phyloP scores from a whole-genome alignment of 2,888 invertebrate genomes.

The Sceliomorpha sp. region DNA sequence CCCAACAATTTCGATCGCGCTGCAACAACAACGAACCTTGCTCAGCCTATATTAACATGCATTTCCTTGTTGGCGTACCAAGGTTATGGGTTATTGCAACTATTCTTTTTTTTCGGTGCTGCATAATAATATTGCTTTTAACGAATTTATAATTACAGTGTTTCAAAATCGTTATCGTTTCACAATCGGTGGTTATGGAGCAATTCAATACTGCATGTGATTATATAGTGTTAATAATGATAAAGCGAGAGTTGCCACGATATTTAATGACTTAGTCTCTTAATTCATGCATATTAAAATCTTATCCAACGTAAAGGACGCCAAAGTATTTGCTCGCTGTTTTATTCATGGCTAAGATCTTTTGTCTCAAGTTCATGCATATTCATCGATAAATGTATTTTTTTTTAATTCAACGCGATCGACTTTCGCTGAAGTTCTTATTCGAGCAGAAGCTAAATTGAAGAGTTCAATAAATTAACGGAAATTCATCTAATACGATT shows the following conservation, averaged over 20 bases:
- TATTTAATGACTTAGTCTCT: constrained; percentile 36
- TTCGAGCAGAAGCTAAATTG: too few relatives aligned
- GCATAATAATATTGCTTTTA: constrained; percentile 13
- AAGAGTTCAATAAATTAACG: too few relatives aligned
- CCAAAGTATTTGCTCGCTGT: constrained; percentile 49
- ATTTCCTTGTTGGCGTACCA: too few relatives aligned
- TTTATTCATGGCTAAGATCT: constrained; percentile 47
- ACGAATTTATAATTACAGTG: constrained; percentile 15
- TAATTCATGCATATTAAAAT: constrained; percentile 45
- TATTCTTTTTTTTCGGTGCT: too few relatives aligned
- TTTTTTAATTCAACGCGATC: too few relatives aligned
- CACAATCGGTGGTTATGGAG: too few relatives aligned
- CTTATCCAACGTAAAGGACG: constrained; percentile 40
- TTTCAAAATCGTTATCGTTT: too few relatives aligned
- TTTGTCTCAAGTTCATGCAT: constrained; percentile 35
- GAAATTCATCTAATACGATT: too few relatives aligned
- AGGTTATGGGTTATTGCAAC: too few relatives aligned
- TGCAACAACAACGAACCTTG: too few relatives aligned
- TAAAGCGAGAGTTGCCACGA: constrained; percentile 24
- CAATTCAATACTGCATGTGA: constrained; percentile 5
- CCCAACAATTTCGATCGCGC: neutral
- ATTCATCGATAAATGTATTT: constrained; percentile 45
- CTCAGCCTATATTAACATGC: too few relatives aligned
- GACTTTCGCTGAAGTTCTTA: too few relatives aligned
- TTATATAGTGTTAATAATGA: constrained; percentile 12